Evolutionary conservation across 2,113 vertebrate genomes (phyloP).

Genomic region (Formicarius rufipectus): DNA sequence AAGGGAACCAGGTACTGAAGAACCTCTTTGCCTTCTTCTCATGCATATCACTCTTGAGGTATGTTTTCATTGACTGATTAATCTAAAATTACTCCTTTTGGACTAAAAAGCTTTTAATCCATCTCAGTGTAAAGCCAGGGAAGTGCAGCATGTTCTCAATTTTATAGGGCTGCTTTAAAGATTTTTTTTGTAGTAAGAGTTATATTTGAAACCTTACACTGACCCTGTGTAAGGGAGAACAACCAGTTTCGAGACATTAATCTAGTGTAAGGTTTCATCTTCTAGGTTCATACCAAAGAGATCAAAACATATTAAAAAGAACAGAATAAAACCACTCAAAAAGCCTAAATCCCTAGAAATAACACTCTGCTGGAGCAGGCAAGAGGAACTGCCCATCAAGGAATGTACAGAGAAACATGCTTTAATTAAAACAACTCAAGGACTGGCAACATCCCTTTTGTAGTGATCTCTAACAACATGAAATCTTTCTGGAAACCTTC

Average conservation of each 20-base stretch:
- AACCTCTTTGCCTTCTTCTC: background rate
- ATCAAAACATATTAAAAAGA: background rate
- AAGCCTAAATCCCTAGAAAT: background rate
- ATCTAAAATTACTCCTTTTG: background rate
- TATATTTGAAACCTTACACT: background rate
- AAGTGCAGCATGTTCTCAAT: background rate
- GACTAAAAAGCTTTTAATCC: background rate
- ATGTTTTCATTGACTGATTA: background rate
- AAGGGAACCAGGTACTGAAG: background rate
- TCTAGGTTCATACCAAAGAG: background rate
- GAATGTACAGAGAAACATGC: background rate
- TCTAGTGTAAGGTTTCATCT: background rate
- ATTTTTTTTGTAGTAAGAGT: background rate
- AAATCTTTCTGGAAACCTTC: background rate
- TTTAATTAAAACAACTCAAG: background rate
- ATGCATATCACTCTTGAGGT: background rate
- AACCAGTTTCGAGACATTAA: background rate
- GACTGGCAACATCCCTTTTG: background rate
- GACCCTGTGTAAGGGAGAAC: background rate
- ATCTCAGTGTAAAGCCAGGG: background rate
- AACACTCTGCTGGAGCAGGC: background rate
- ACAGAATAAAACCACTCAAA: background rate
- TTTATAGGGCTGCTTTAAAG: background rate
- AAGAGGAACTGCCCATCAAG: background rate
- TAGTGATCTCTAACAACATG: constrained; percentile 18